Conservation (phyloP, 1,140 invertebrate genomes). For the Bathynomus jamesi region DNA sequence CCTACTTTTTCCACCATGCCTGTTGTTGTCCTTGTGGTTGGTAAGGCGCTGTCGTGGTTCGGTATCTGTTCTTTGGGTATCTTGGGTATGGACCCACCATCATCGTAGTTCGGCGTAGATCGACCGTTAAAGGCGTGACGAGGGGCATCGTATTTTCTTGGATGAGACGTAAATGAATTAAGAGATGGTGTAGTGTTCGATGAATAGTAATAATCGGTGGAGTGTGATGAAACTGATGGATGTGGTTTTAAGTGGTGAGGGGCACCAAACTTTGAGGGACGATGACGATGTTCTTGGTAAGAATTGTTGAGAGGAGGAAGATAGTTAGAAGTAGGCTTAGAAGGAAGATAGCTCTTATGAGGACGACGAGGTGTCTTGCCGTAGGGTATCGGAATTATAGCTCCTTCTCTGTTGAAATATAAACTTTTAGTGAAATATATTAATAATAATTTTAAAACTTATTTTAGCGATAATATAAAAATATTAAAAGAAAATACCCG, state of each 20-base stretch:
- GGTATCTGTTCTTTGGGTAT: constrained; percentile 21
- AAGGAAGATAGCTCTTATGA: constrained; percentile 6
- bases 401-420: not conserved
- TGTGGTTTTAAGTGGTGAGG: not conserved
- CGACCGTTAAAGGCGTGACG: constrained; percentile 10
- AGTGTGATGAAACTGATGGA: not conserved
- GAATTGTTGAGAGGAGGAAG: constrained; percentile 19
- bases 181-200: not conserved
- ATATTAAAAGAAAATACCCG: too few species aligned
- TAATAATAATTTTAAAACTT: too few species aligned
- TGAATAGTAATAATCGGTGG: not conserved
- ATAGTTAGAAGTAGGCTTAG: constrained; percentile 16
- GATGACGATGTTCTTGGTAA: constrained; percentile 15
- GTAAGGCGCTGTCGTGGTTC: constrained; percentile 16
- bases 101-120: constrained; percentile 11
- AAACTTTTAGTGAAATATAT: too few species aligned
- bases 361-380: too few species aligned
- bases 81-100: constrained; percentile 28
- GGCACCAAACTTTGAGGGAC: not conserved
- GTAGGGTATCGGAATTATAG: not conserved
- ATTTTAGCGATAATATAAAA: too few species aligned
- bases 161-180: constrained; percentile 4
- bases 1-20: constrained; percentile 36
- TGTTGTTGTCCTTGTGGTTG: constrained; percentile 36
- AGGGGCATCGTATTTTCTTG: not conserved